Evolutionary conservation across 2,888 invertebrate genomes (phyloP), one percentile per base, ranked within the genome.

Genomic region (Lycia hirtaria): DNA sequence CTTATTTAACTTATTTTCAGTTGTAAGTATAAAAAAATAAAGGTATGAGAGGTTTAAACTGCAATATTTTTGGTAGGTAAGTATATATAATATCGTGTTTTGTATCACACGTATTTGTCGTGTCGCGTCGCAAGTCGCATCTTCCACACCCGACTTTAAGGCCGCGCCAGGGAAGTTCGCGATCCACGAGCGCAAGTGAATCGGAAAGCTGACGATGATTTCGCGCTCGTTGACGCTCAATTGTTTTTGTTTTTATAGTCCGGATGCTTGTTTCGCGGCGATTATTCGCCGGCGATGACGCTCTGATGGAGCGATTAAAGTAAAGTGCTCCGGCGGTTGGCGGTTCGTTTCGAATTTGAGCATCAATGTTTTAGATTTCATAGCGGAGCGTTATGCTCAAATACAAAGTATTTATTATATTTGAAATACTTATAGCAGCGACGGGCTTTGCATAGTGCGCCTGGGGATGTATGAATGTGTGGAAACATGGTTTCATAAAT

Each of bases 201-300:
- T 63, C 50, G 55, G 63, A 67, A 65, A 60, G 54, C 60, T 53
- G 60, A 58, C 52, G 62, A 67, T 67, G 61, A 63, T 62, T 62
- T 32, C 37, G 43, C 44, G 44, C 57, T 56, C 44, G 51, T 51
- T 33, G 45, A 6, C 24, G 35, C 48, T 61, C 50, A 61, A 57
- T 58, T 59, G 60, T 56, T 64, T 64, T 49, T 54, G 20, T 60
- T 60, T 56, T 48, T 59, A 56, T 48, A 56, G 59, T 61, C 59
- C 15, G 33, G 30, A 51, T 57, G 12, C 48, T 30, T 45, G 33
- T 43, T 44, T 35, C 45, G 45, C 35, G 6, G 24, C 37, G 44
- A 54, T 56, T 47, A 56, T 49, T 44, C n/a, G 15, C 14, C 12
- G 10, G 14, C 22, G 51, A 56, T 20, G 49, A 12, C 26, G 38